Base-by-base conservation (phyloP, 1,140 invertebrate genomes). In the Pentalonia nigronervosa region DNA sequence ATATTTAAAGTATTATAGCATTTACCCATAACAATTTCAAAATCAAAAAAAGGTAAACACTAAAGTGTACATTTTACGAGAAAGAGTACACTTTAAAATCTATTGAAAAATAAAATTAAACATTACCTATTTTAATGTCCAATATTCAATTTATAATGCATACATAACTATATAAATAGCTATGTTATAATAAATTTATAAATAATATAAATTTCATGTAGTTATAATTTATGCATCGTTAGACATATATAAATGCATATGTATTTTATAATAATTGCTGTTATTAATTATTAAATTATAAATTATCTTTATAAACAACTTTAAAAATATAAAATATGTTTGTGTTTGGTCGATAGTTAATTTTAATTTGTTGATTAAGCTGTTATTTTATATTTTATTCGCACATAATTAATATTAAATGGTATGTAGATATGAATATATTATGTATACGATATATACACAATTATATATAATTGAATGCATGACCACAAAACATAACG, bases 321-420 rank as follows among this genome's bases (percentile, higher is more conserved):
- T 76, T 76, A 76, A 76, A n/a, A 76, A 76, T n/a, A 76, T 20
- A 17, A 76, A 67, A 76, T 76, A 76, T n/a, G 30, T 76, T 67
- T 60, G 8, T 60, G 56, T 11, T 67, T n/a, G 60, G 17, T 76
- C n/a, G 60, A n/a, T n/a, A 76, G n/a, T 76, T 76, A 76, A 76
- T n/a, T 76, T 76, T 76, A 76, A 76, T 76, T 76, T 76, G 30
- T n/a, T 14, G 60, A 76, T 76, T n/a, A 76, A n/a, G 30, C 60
- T 76, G n/a, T n/a, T 76, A 76, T 76, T 76, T 67, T 67, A 67
- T 67, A 67, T 67, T 67, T 76, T n/a, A 53, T 67, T n/a, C n/a
- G n/a, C 60, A 14, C 17, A n/a, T 53, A 53, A n/a, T 21, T 1
- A 11, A 67, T 67, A 67, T 50, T 67, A 76, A 76, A n/a, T 76